Conservation (phyloP, 1,140 invertebrate species). For the Drosophila varians region DNA sequence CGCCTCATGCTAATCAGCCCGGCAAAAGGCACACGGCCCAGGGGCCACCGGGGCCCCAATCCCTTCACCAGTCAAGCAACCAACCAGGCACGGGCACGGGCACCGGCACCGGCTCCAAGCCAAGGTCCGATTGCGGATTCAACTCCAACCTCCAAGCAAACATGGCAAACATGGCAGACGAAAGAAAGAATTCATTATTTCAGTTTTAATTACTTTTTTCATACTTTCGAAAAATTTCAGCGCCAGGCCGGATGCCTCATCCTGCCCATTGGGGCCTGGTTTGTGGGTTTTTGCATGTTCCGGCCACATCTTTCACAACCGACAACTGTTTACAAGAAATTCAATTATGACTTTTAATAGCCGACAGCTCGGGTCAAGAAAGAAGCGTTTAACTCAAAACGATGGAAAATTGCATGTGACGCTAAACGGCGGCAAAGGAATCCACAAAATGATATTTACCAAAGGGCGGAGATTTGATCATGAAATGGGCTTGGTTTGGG, state of each 20-base stretch:
- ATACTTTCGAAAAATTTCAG: constrained; percentile 77
- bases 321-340: constrained; percentile 80
- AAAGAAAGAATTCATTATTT: constrained; percentile 81
- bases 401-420: constrained; percentile 49
- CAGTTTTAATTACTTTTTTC: constrained; percentile 83
- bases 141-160: constrained; percentile 29
- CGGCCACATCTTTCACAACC: constrained; percentile 70
- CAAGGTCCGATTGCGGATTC: constrained; percentile 17
- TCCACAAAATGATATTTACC: constrained; percentile 22
- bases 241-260: constrained; percentile 48
- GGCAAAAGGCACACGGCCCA: constrained; percentile 32
- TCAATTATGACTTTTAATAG: constrained; percentile 82
- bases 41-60: constrained; percentile 31
- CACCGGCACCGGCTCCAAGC: constrained; percentile 30
- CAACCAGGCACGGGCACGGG: constrained; percentile 38
- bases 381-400: constrained; percentile 33
- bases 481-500: background rate
- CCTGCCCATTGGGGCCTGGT: background rate
- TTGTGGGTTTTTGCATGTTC: constrained; percentile 68
- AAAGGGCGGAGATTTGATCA: constrained; percentile 22
- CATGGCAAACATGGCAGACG: constrained; percentile 55
- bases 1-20: constrained; percentile 81
- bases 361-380: constrained; percentile 62
- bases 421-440: constrained; percentile 19
- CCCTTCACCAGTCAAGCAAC: constrained; percentile 52